Evolutionary conservation across 2,888 invertebrate species (phyloP).

Genomic region (Strigamia transsilvanica): DNA sequence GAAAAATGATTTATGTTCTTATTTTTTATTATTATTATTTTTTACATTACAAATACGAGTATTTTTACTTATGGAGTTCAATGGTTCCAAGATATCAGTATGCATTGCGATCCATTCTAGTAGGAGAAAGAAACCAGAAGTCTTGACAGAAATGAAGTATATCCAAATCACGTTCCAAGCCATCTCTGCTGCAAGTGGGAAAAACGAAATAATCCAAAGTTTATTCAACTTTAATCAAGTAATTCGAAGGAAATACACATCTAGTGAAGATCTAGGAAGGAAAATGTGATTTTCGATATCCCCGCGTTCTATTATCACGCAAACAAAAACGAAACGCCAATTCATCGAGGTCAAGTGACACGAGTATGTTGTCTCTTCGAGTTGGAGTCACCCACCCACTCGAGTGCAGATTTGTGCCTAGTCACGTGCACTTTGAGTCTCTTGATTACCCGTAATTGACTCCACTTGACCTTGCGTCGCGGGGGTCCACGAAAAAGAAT

Average conservation of each 20-base stretch:
- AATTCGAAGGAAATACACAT: neutral
- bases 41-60: neutral
- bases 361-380: neutral
- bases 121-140: constrained; percentile 11
- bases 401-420: neutral
- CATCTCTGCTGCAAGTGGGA: neutral
- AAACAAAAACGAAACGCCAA: neutral
- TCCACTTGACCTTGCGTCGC: neutral
- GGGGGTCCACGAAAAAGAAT: neutral
- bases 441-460: neutral
- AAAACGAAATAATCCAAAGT: neutral
- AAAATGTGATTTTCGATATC: neutral
- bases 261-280: too few relatives aligned
- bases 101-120: neutral
- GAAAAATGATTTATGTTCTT: too few relatives aligned
- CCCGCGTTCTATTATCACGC: neutral
- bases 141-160: neutral
- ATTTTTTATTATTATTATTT: too few relatives aligned
- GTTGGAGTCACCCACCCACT: neutral
- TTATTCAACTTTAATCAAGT: neutral
- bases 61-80: neutral
- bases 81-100: constrained; percentile 2
- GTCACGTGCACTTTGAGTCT: neutral
- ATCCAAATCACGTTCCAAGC: constrained; percentile 12
- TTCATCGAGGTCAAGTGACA: neutral